A percentile compares a stretch with the other conserved stretches of the same genome.
Evolutionary conservation across 2,888 invertebrate genomes (phyloP).

Genomic region (Priocnemis perturbator): DNA sequence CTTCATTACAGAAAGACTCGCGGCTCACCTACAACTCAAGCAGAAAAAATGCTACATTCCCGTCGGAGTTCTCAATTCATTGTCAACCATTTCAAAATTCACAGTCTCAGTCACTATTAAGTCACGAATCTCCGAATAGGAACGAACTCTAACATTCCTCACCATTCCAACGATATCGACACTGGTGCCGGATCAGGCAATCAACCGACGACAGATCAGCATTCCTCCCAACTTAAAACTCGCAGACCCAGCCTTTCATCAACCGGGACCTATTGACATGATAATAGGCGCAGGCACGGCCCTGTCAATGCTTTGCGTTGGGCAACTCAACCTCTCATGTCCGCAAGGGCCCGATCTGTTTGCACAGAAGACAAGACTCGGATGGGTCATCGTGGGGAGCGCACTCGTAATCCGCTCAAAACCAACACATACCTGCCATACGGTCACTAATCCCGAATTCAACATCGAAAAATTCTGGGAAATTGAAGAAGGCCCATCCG

Average conservation of each 20-base stretch:
- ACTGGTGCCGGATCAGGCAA: constrained; percentile 17
- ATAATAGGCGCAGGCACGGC: constrained; percentile 32
- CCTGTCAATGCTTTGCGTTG: constrained; percentile 30
- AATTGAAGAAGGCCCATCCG: too few relatives aligned
- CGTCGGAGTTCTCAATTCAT: constrained; percentile 32
- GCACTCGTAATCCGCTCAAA: too few relatives aligned
- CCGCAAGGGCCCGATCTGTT: neutral
- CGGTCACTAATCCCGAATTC: too few relatives aligned
- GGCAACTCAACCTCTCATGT: constrained; percentile 20
- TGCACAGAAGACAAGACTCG: too few relatives aligned
- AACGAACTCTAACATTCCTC: constrained; percentile 30
- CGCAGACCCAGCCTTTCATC: constrained; percentile 40
- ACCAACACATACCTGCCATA: too few relatives aligned
- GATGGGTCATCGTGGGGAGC: too few relatives aligned
- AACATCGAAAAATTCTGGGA: too few relatives aligned
- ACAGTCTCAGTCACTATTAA: constrained; percentile 20
- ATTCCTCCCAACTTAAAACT: constrained; percentile 32
- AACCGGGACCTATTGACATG: constrained; percentile 31
- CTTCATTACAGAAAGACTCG: constrained; percentile 41
- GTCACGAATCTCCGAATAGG: constrained; percentile 25
- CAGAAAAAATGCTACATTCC: constrained; percentile 24
- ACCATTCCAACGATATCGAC: constrained; percentile 33
- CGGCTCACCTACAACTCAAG: constrained; percentile 25
- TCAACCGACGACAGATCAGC: constrained; percentile 23
- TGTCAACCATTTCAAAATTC: constrained; percentile 28